Base-by-base conservation (phyloP, 2,888 invertebrate species). In the Melanostoma mellinum region DNA sequence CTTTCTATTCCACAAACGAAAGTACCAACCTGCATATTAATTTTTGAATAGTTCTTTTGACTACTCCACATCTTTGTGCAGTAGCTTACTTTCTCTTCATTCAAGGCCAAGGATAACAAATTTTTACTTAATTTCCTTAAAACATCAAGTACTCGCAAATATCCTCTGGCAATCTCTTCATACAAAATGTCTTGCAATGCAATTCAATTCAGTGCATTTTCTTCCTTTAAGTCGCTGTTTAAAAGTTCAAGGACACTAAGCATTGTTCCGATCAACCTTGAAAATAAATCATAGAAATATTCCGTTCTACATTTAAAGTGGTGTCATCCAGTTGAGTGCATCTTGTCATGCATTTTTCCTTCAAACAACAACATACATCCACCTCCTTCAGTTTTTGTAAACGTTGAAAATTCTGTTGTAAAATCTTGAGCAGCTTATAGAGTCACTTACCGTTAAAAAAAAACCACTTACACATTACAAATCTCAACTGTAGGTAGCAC, bases 281-380 rank as follows among this genome's bases (percentile, higher is more conserved):
- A 30, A 50, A 48, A 63, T 35, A 38, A 30, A 63, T 48, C 48
- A 32, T 63, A 32, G 38, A 38, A n/a, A n/a, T 9, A 50, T 32
- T 50, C 50, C 38, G 32, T 38, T 63, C 35, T 38, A 20, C 30
- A n/a, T 20, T 48, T 63, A 33, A 63, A 63, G 63, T 32, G 48
- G 50, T 63, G 50, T 32, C 63, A 50, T 63, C 50, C 50, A 63
- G 32, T 63, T 50, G 50, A 50, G 63, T 63, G 38, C 50, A 63
- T 63, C 50, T 32, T 50, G 8, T 38, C 48, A 50, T 38, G n/a
- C 8, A 44, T 44, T 32, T 38, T 50, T 20, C 42, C 32, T 63
- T 63, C 8, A 35, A 48, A 38, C 3, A 3, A 32, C 4, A 63
- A 44, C 20, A 63, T 20, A 6, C n/a, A 50, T 6, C 9, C 20